Evolutionary conservation across 2,797 vertebrate species (phyloP).

Genomic region (Manis crassicaudata): DNA sequence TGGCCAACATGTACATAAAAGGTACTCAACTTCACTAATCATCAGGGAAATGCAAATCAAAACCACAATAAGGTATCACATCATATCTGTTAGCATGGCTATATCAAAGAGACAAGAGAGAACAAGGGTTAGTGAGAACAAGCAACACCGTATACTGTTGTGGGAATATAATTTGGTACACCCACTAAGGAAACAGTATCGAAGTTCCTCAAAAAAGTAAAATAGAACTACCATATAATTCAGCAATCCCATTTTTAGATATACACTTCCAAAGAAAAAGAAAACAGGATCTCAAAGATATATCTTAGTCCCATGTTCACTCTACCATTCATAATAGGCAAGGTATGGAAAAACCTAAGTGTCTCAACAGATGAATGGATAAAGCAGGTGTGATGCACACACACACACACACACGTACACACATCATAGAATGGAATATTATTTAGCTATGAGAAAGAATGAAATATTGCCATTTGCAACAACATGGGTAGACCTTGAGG

Average conservation of each 20-base stretch:
- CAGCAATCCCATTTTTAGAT: not conserved
- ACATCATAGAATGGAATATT: too few species aligned
- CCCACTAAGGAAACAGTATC: not conserved
- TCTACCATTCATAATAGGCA: not conserved
- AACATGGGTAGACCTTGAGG: not conserved
- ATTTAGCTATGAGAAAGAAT: too few species aligned
- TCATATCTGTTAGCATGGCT: not conserved
- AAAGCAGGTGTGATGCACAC: not conserved
- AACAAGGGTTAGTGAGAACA: not conserved
- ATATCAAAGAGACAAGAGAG: not conserved
- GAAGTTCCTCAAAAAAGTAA: not conserved
- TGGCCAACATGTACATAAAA: not conserved
- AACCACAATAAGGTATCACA: not conserved
- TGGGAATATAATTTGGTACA: not conserved
- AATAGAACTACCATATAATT: not conserved
- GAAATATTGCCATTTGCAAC: not conserved
- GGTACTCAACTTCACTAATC: not conserved
- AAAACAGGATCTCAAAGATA: not conserved
- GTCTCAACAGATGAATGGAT: not conserved
- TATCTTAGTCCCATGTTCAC: not conserved
- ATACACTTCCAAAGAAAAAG: not conserved
- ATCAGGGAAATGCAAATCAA: not conserved
- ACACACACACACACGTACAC: too few species aligned
- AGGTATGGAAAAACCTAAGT: not conserved
- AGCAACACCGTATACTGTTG: not conserved